phyloP scores from a whole-genome alignment of 37 sponge, comb jelly and placozoan genomes.

The Bolinopsis microptera region DNA sequence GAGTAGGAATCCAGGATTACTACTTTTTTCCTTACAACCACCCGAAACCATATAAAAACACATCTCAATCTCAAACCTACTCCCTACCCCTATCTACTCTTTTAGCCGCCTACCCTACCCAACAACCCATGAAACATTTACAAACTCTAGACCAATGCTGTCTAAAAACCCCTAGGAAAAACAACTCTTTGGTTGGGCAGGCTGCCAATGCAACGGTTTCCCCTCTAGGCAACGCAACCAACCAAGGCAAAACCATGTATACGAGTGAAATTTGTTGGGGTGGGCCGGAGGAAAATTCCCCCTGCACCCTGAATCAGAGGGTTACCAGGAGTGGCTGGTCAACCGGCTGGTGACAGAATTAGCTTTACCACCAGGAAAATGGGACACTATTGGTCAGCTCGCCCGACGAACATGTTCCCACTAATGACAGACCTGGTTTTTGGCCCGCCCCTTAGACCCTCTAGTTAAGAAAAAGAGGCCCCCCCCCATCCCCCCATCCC shows the following conservation, averaged over 20 bases:
- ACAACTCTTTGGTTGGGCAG: not conserved
- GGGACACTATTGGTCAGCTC: not conserved
- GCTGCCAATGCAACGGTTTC: not conserved
- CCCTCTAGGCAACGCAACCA: not conserved
- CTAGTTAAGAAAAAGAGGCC: not conserved
- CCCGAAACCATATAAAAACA: too few species aligned
- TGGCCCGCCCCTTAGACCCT: too few species aligned
- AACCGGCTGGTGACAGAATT: not conserved
- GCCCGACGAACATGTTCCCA: too few species aligned
- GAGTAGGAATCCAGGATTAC: not conserved
- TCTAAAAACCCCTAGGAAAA: too few species aligned
- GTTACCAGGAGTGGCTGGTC: not conserved
- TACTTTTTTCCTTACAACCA: not conserved
- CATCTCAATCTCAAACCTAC: not conserved
- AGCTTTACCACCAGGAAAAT: not conserved
- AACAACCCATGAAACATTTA: not conserved
- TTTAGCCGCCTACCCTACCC: not conserved
- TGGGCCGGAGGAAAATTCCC: not conserved
- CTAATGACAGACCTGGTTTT: too few species aligned
- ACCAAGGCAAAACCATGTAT: conserved; percentile 29
- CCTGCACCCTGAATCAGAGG: not conserved
- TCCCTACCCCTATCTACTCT: not conserved
- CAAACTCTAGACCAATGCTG: not conserved
- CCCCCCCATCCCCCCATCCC: not conserved
- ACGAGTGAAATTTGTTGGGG: conserved; percentile 8